Conservation (phyloP, 2,113 vertebrate species). For the Glaucomys volans region DNA sequence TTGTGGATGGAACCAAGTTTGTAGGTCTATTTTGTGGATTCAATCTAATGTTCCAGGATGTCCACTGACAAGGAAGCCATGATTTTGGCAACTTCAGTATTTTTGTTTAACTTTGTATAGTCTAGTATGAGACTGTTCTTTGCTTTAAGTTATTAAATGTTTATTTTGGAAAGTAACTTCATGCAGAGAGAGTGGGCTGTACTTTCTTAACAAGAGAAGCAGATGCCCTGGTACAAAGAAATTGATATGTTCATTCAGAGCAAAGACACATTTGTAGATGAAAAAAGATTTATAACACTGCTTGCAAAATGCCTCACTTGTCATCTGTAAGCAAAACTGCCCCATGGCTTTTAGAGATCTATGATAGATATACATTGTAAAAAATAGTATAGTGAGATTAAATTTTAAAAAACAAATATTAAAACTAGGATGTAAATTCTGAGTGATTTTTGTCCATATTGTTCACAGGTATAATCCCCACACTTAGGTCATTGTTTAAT, state of each 20-base stretch:
- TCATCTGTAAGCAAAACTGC: conserved; percentile 24
- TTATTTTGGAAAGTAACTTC: not conserved
- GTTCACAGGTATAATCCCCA: not conserved
- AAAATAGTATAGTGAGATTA: not conserved
- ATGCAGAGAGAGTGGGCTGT: not conserved
- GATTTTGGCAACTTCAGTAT: not conserved
- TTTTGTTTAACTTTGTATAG: conserved; percentile 11
- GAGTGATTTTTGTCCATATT: not conserved
- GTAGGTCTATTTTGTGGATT: not conserved
- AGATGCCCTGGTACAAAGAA: not conserved
- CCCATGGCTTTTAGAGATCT: not conserved
- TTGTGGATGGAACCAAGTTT: too few relatives aligned
- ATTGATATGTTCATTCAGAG: conserved; percentile 40
- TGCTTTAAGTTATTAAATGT: not conserved
- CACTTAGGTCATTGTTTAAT: not conserved
- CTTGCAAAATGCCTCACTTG: not conserved
- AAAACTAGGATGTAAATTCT: not conserved
- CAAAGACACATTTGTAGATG: not conserved
- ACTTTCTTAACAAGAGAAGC: not conserved
- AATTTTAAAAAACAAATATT: not conserved
- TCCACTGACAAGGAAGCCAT: not conserved
- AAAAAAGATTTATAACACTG: conserved; percentile 9
- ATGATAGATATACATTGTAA: not conserved
- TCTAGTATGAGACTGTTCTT: not conserved
- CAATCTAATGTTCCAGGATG: not conserved